Base-by-base conservation (phyloP, 2,888 invertebrate genomes). In the Cheilosia vulpina region DNA sequence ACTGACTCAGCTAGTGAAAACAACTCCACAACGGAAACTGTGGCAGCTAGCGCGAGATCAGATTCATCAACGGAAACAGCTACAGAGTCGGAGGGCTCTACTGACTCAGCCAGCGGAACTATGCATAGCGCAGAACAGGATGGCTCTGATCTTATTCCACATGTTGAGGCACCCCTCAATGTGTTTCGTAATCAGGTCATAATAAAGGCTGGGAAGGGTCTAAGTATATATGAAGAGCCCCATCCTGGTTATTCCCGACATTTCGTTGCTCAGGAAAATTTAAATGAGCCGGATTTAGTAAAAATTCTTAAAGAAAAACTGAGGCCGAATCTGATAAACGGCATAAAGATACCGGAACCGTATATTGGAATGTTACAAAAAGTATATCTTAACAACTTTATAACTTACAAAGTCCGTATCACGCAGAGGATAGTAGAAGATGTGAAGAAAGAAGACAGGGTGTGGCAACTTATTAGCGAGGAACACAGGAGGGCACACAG, bases 181-280 rank as follows among this genome's bases (percentile, higher is more conserved):
- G 43, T 43, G 43, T 43, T n/a, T n/a, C 43, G n/a, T 7, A 43
- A 43, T 43, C n/a, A 43, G 43, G n/a, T n/a, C n/a, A 43, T 43
- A n/a, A 43, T 43, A 13, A 43, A n/a, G n/a, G n/a, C 6, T n/a
- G 43, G 43, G 43, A 43, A n/a, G n/a, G n/a, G n/a, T n/a, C n/a
- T n/a, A n/a, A n/a, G n/a, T n/a, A 43, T 43, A 43, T 43, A n/a
- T 43, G 43, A 43, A 7, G 43, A 43, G n/a, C 43, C 43, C n/a
- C 43, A 43, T 43, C 43, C 43, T 5, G 43, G 43, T 43, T 43
- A 43, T 7, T n/a, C n/a, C 15, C 43, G n/a, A n/a, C 43, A 43
- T 43, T 34, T 34, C 34, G 34, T 34, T 34, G 34, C 34, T 11
- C 34, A 34, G 9, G 34, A 34, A 34, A 34, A 34, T 34, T 11